Evolutionary conservation across 1,140 invertebrate genomes (phyloP), one percentile per base, ranked within the genome.

Genomic region (Atta cephalotes): DNA sequence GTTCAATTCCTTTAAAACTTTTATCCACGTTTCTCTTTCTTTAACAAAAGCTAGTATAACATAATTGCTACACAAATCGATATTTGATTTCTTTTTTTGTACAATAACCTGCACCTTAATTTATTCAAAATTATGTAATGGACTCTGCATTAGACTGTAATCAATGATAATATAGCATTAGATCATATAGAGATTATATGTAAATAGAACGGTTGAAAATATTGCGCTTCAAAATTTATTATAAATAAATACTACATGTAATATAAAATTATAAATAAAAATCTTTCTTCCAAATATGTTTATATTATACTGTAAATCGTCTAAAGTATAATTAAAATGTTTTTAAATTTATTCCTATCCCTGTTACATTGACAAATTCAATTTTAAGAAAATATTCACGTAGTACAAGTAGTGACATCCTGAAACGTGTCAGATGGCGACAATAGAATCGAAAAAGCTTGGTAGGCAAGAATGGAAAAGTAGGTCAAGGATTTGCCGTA

Each of bases 401-500:
- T n/a, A 76, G 35, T 28, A 14, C 35, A 18, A 71, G 76, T 86
- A 86, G 76, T 68, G 49, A 68, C 62, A 66, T 25, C 0, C n/a
- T n/a, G 16, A 35, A 16, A 82, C 49, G 49, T 86, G 53, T 72
- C 63, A 71, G 66, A 45, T 7, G 35, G 7, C 35, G 35, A 35
- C 58, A 56, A 68, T 53, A 56, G 25, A 84, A 58, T 84, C 62
- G 35, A 66, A 85, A 84, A 85, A 87, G 66, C 80, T 49, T 53
- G 51, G 65, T 6, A 12, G 70, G 82, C 58, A 63, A 62, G 68
- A 25, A 63, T 51, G 79, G 21, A 18, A 70, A 88, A 68, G 66
- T 86, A 6, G 72, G 76, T 86, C 84, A 86, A 88, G 81, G 74
- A 45, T 88, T 71, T 56, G 28, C 10, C 72, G 56, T 63, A 82